These are phyloP conservation scores for Dolichotis patagonum DNA, from an alignment of 2,113 vertebrate species.

Conservation along the genomic window DNA sequence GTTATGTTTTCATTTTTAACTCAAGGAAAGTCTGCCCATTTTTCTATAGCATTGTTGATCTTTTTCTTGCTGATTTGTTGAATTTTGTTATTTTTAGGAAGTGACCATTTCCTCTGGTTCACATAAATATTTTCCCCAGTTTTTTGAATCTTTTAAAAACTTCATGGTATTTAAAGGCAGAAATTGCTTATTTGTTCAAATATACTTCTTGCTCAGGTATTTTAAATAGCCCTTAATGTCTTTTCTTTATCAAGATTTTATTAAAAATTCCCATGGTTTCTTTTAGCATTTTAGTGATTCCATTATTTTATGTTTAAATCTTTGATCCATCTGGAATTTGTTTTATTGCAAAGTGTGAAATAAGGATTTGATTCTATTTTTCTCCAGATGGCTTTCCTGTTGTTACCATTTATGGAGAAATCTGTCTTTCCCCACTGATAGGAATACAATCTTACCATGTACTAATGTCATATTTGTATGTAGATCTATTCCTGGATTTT, in stretches of 20 bases:
- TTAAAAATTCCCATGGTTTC: background rate
- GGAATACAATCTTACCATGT: background rate
- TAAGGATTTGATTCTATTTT: background rate
- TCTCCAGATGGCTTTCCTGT: conserved; percentile 56
- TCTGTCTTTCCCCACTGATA: conserved; percentile 20
- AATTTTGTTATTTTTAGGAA: conserved; percentile 4
- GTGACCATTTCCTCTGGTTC: background rate
- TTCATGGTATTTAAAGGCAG: background rate
- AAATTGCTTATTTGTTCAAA: conserved; percentile 42
- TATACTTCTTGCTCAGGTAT: background rate
- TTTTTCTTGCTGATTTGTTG: conserved; percentile 7
- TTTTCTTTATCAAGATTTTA: conserved; percentile 23
- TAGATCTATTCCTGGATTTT: background rate
- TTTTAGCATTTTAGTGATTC: conserved; percentile 49
- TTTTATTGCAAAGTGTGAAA: conserved; percentile 59
- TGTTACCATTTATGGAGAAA: conserved; percentile 34
- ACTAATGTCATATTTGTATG: background rate
- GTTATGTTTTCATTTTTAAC: conserved; percentile 9
- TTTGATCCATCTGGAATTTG: conserved; percentile 66
- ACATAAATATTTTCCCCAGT: background rate
- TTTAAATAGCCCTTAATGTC: background rate
- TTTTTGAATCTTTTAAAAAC: conserved; percentile 7
- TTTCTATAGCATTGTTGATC: conserved; percentile 1
- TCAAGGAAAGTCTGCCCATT: background rate
- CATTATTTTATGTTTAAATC: conserved; percentile 64